Evolutionary conservation across 1,140 invertebrate genomes (phyloP).

Genomic region (Drosophila navojoa): DNA sequence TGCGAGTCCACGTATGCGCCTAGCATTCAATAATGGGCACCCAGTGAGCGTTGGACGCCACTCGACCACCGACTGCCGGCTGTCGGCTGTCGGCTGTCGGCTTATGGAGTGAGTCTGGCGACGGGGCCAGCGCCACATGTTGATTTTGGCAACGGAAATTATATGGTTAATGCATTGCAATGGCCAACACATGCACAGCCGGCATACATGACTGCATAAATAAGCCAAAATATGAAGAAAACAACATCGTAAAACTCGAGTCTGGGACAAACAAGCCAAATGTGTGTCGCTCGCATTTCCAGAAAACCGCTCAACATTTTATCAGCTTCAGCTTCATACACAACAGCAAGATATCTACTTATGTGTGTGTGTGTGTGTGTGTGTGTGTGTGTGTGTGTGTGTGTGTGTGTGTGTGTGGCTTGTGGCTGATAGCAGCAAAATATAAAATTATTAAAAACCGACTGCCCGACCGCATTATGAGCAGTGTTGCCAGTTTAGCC

Average conservation of each 20-base stretch:
- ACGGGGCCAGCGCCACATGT: conserved; percentile 59
- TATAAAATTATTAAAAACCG: conserved; percentile 73
- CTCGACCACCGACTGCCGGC: not conserved
- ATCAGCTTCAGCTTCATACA: conserved; percentile 28
- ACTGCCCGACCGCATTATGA: conserved; percentile 64
- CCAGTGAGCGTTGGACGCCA: not conserved
- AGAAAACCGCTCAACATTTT: conserved; percentile 19
- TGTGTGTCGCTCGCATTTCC: conserved; percentile 21
- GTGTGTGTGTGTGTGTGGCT: conserved; percentile 9
- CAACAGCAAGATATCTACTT: not conserved
- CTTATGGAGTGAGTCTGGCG: conserved; percentile 34
- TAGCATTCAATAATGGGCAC: conserved; percentile 41
- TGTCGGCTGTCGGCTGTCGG: conserved; percentile 5
- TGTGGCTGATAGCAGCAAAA: conserved; percentile 47
- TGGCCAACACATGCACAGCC: conserved; percentile 54
- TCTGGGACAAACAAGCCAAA: conserved; percentile 45
- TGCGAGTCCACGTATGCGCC: conserved; percentile 21
- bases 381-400: not conserved
- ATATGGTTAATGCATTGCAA: conserved; percentile 65
- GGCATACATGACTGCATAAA: conserved; percentile 58
- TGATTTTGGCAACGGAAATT: conserved; percentile 74
- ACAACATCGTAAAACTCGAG: conserved; percentile 69
- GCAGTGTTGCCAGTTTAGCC: conserved; percentile 3
- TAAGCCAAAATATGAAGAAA: conserved; percentile 64
- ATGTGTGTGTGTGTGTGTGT: conserved; percentile 1